phyloP scores from a whole-genome alignment of 2,888 invertebrate genomes.

The Dasysyrphus tricinctus region DNA sequence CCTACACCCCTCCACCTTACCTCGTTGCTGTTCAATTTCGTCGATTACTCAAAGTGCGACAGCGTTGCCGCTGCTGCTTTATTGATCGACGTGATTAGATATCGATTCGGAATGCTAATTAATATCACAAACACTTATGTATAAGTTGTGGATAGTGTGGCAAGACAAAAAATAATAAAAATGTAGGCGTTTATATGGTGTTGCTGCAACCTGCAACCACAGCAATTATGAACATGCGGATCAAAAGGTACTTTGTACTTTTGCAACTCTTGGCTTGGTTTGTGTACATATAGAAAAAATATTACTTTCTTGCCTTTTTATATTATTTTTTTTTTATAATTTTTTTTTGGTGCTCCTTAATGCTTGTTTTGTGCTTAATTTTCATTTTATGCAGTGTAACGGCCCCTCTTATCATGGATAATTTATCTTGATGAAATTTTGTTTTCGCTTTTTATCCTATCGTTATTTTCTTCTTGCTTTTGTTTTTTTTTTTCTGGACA shows the following conservation, averaged over 20 bases:
- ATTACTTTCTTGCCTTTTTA: slow-evolving; percentile 53
- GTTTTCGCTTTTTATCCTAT: slow-evolving; percentile 72
- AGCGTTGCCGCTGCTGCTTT: slow-evolving; percentile 68
- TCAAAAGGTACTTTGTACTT: slow-evolving; percentile 61
- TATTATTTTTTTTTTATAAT: slow-evolving; percentile 10
- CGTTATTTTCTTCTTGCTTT: slow-evolving; percentile 27
- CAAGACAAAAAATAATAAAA: slow-evolving; percentile 9
- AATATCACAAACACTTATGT: slow-evolving; percentile 65
- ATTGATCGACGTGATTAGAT: slow-evolving; percentile 76
- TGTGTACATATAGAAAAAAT: background rate
- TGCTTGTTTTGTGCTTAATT: slow-evolving; percentile 51
- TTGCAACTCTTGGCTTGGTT: slow-evolving; percentile 48
- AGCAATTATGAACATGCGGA: slow-evolving; percentile 55
- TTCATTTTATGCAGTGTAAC: slow-evolving; percentile 72
- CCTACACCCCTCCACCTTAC: background rate
- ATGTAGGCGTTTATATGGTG: slow-evolving; percentile 43
- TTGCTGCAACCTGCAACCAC: slow-evolving; percentile 43
- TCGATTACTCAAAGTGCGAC: slow-evolving; percentile 74
- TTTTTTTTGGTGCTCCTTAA: slow-evolving; percentile 20
- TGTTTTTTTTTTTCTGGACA: slow-evolving; percentile 22
- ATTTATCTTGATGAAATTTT: slow-evolving; percentile 75
- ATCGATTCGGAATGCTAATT: slow-evolving; percentile 74
- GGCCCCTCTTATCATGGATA: slow-evolving; percentile 70
- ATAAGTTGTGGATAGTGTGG: slow-evolving; percentile 5
- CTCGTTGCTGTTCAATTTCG: slow-evolving; percentile 27